These are phyloP conservation scores for Lissonota sp. DNA, from an alignment of 2,888 invertebrate species.

Conservation along the genomic window DNA sequence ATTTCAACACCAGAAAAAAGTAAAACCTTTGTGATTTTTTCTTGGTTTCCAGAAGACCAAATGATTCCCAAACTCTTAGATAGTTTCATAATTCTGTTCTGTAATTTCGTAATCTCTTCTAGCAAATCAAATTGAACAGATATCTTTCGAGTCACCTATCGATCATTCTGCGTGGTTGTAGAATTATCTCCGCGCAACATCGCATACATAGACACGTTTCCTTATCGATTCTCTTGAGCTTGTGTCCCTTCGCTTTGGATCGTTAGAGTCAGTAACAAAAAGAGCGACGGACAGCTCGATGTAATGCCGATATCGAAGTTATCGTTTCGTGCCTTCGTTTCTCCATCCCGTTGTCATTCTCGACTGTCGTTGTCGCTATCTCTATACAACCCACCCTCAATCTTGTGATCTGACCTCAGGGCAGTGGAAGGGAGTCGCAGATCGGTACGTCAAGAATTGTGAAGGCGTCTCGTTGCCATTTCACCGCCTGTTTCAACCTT, in stretches of 20 bases:
- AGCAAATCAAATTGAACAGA: background rate
- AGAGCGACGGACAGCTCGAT: constrained; percentile 48
- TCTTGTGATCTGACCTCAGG: constrained; percentile 23
- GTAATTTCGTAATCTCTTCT: too few species aligned
- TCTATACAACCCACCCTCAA: background rate
- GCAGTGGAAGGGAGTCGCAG: background rate
- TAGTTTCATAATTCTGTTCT: too few species aligned
- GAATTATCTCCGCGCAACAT: background rate
- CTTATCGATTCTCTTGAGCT: background rate
- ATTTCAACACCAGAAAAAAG: too few species aligned
- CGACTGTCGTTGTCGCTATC: background rate
- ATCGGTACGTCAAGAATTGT: constrained; percentile 48
- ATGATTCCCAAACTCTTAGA: too few species aligned
- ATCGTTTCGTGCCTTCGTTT: constrained; percentile 34
- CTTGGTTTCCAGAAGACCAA: too few species aligned
- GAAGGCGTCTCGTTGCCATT: constrained; percentile 22
- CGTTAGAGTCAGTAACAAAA: constrained; percentile 57
- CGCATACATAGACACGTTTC: background rate
- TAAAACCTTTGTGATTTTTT: too few species aligned
- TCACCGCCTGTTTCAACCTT: background rate
- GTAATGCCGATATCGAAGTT: constrained; percentile 55
- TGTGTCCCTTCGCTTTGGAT: constrained; percentile 46
- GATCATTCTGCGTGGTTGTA: background rate
- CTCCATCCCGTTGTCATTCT: constrained; percentile 16
- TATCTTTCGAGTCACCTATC: background rate